A percentile compares a stretch with the other conserved stretches of the same genome.
Conservation (phyloP, 2,888 invertebrate species). For the Drosophila planitibia region DNA sequence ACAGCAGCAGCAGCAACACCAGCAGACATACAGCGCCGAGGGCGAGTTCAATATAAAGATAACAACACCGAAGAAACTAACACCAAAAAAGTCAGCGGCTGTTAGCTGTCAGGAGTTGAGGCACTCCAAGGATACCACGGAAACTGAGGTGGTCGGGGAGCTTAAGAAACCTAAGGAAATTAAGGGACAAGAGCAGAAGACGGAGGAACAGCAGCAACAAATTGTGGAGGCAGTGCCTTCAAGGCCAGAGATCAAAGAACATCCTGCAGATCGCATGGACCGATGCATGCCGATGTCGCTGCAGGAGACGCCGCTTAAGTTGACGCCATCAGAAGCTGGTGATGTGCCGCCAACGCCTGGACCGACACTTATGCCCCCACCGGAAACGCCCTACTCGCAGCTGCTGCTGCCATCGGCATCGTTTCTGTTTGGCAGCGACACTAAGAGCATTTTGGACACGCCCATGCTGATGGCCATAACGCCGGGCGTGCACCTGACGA, state of each 20-base stretch:
- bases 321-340: slow-evolving; percentile 19
- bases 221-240: not conserved
- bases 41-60: slow-evolving; percentile 74
- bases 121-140: not conserved
- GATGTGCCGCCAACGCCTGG: slow-evolving; percentile 87
- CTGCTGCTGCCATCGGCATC: slow-evolving; percentile 62
- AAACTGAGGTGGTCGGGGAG: not conserved
- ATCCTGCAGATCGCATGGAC: slow-evolving; percentile 57
- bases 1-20: slow-evolving; percentile 15
- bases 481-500: slow-evolving; percentile 77
- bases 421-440: slow-evolving; percentile 82
- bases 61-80: slow-evolving; percentile 66
- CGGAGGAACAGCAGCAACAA: not conserved
- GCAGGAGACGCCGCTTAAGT: slow-evolving; percentile 88
- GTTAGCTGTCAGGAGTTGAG: not conserved
- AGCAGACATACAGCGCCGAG: not conserved
- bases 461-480: slow-evolving; percentile 87
- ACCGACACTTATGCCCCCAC: slow-evolving; percentile 82
- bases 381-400: slow-evolving; percentile 81
- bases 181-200: not conserved
- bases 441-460: slow-evolving; percentile 88
- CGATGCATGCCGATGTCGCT: slow-evolving; percentile 64
- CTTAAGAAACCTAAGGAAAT: not conserved
- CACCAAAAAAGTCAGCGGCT: slow-evolving; percentile 14
- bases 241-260: not conserved